These are phyloP conservation scores for Antheraea yamamai DNA, from an alignment of 2,888 invertebrate species.

Conservation along the genomic window DNA sequence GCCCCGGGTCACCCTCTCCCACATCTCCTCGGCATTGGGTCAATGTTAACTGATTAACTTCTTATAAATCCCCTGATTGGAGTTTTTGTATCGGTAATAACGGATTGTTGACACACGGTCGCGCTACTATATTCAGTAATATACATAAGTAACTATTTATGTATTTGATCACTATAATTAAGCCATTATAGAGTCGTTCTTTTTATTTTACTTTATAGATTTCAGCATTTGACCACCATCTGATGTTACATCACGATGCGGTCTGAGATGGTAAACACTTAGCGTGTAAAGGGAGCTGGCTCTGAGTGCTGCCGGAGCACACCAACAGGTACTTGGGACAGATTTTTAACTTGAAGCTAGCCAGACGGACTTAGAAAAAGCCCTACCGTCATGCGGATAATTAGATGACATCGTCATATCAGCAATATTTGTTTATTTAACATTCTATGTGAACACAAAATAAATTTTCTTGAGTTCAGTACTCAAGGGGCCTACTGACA, in stretches of 20 bases:
- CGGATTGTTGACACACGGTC: background rate
- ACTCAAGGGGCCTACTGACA: background rate
- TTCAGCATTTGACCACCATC: too few relatives aligned
- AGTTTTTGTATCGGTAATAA: background rate
- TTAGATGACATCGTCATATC: background rate
- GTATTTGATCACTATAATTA: background rate
- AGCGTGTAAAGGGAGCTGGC: too few relatives aligned
- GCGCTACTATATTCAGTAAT: background rate
- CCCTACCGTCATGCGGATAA: background rate
- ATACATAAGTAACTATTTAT: background rate
- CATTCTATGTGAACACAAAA: background rate
- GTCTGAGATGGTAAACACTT: too few relatives aligned
- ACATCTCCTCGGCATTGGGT: constrained; percentile 33
- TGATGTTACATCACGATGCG: too few relatives aligned
- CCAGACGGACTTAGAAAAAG: background rate
- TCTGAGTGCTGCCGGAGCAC: too few relatives aligned
- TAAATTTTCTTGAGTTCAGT: background rate
- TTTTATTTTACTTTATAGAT: too few relatives aligned
- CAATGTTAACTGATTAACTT: constrained; percentile 38
- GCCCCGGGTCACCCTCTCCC: constrained; percentile 27
- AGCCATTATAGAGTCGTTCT: background rate
- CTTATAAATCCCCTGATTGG: background rate
- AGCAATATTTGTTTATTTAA: background rate
- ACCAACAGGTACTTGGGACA: too few relatives aligned
- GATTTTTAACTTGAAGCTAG: too few relatives aligned